Base-by-base conservation (phyloP, 1,140 invertebrate species). In the Macrotrachela quadricornifera region DNA sequence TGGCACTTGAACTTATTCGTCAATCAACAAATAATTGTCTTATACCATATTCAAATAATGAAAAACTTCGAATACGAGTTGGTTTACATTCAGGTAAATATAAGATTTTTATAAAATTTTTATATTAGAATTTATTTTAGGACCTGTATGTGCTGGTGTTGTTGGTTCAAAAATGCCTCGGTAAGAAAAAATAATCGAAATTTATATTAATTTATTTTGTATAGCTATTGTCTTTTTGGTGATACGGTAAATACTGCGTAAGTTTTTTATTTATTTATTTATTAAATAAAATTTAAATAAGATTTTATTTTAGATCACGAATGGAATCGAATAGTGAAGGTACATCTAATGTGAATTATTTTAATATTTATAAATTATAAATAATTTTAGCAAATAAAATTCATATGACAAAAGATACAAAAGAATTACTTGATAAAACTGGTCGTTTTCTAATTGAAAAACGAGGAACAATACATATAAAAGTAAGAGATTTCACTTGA, bases 191-290 rank as follows among this genome's bases (percentile, higher is more conserved):
- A 4, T 4, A 30, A 4, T 4, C 8, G 21, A 30, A 30, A 30
- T 30, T 30, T 30, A 30, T 4, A 30, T 30, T 8, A 2, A 30
- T 4, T 30, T 30, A 2, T 30, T 30, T 8, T 30, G 21, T 30
- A 4, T 30, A 30, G 21, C 13, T 79, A 79, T 62, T 79, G 78
- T 59, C 66, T 80, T 13, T 91, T 92, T 70, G 86, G 85, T 0
- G 86, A 91, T 68, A 86, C 85, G 1, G 85, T 91, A 13, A 91
- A 91, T 64, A 90, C 85, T 12, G 84, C 85, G 0, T 81, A 30
- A 30, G 21, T 30, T 4, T 30, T 30, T 2, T 4, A 30, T 30
- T 2, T 4, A 30, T 2, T 30, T 30, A 8, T 30, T 4, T 30
- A 4, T 30, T 8, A 8, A 4, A 30, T 30, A 8, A 30, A 4